phyloP scores from a whole-genome alignment of 2,797 vertebrate genomes.

The Bradypus variegatus region DNA sequence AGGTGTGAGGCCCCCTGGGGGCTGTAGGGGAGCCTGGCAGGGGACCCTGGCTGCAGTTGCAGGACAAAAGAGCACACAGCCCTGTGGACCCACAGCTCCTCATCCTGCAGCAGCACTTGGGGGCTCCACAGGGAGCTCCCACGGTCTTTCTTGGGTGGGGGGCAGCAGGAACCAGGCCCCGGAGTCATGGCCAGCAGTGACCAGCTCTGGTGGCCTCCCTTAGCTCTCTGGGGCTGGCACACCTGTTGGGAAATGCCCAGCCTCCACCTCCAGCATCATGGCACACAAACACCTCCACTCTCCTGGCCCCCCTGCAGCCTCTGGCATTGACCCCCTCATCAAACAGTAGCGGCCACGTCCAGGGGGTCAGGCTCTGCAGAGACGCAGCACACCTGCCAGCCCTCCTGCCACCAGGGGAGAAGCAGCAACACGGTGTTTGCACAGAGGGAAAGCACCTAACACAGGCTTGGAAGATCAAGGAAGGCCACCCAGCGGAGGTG shows the following conservation, averaged over 20 bases:
- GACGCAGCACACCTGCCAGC: fast-evolving
- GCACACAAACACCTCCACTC: not conserved
- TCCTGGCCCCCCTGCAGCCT: not conserved
- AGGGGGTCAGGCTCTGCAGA: not conserved
- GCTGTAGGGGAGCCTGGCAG: not conserved
- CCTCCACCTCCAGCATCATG: fast-evolving
- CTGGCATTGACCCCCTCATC: not conserved
- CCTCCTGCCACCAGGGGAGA: not conserved
- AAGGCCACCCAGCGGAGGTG: not conserved
- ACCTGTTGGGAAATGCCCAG: not conserved
- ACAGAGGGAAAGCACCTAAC: fast-evolving
- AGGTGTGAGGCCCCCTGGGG: not conserved
- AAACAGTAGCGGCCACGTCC: fast-evolving
- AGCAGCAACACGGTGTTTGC: fast-evolving
- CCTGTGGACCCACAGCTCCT: too few species aligned
- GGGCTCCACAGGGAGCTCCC: not conserved
- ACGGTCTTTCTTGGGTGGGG: not conserved
- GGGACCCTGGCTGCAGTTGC: not conserved
- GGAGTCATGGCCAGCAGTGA: fast-evolving
- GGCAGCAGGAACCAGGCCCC: too few species aligned
- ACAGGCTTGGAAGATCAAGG: not conserved
- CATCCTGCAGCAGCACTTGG: too few species aligned
- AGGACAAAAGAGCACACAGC: not conserved
- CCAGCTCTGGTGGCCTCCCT: too few species aligned
- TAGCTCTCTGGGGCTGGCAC: not conserved